These are phyloP conservation scores for Vulpes lagopus DNA, from an alignment of 2,113 vertebrate species.

Conservation along the genomic window DNA sequence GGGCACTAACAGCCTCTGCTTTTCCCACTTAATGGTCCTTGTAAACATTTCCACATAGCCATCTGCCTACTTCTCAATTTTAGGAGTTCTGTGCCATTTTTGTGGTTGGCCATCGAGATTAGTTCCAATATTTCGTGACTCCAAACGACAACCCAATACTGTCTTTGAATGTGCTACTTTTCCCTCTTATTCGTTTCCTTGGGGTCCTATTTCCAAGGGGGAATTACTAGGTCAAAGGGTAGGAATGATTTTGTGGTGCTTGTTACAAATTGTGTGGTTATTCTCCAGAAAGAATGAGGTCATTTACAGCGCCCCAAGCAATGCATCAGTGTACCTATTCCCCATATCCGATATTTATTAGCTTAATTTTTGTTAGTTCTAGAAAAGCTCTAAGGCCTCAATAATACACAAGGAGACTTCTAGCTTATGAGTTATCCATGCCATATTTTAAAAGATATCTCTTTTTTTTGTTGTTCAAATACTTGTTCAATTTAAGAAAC, in stretches of 20 bases:
- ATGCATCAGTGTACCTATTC: not conserved
- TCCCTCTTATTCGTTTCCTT: slow-evolving; percentile 26
- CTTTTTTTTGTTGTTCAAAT: slow-evolving; percentile 37
- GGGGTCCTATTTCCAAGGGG: not conserved
- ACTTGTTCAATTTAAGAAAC: slow-evolving; percentile 2
- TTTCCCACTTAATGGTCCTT: not conserved
- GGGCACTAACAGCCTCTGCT: not conserved
- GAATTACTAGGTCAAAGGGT: slow-evolving; percentile 2
- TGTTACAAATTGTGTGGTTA: not conserved
- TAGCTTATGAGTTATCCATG: not conserved
- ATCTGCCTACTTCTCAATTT: not conserved
- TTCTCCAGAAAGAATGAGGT: not conserved
- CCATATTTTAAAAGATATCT: slow-evolving; percentile 18
- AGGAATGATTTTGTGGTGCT: not conserved
- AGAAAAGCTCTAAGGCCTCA: not conserved
- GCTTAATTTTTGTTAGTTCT: slow-evolving; percentile 59
- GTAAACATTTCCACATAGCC: not conserved
- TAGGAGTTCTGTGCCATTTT: not conserved
- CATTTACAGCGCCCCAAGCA: not conserved
- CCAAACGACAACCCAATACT: not conserved
- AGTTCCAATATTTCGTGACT: not conserved
- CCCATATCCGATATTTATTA: not conserved
- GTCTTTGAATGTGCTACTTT: not conserved
- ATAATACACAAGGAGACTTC: not conserved
- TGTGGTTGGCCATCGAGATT: not conserved